Evolutionary conservation across 2,113 vertebrate species (phyloP).

Genomic region (Anoplopoma fimbria): DNA sequence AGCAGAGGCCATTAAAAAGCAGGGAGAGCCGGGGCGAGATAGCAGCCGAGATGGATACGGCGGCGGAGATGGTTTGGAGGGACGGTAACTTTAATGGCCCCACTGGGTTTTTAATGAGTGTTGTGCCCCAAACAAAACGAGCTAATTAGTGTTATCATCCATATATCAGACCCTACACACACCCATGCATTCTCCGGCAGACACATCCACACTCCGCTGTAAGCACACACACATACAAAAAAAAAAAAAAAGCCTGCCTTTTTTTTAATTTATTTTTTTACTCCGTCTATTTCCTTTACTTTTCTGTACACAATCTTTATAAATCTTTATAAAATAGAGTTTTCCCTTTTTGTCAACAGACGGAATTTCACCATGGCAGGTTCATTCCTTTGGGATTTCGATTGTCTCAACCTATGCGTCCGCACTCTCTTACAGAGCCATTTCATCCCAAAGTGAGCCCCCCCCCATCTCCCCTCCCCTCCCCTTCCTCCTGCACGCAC

Average conservation of each 20-base stretch:
- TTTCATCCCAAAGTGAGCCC: constrained; percentile 37
- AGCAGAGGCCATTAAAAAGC: constrained; percentile 83
- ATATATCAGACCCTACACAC: constrained; percentile 85
- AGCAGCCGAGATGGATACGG: constrained; percentile 83
- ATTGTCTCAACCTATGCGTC: constrained; percentile 41
- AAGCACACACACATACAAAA: constrained; percentile 32
- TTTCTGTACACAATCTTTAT: not conserved
- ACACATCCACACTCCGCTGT: constrained; percentile 56
- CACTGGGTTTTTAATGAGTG: constrained; percentile 89
- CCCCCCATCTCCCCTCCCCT: not conserved
- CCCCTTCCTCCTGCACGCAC: constrained; percentile 21
- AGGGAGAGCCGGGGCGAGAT: constrained; percentile 67
- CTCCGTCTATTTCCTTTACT: not conserved
- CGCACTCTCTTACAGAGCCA: constrained; percentile 26
- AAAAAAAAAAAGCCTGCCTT: constrained; percentile 24
- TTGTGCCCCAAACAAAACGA: constrained; percentile 89
- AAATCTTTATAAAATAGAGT: not conserved
- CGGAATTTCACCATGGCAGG: constrained; percentile 1
- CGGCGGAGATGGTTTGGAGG: constrained; percentile 83
- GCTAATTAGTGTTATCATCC: constrained; percentile 89
- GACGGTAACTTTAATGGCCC: constrained; percentile 87
- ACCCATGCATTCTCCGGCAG: constrained; percentile 67
- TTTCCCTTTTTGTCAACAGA: not conserved
- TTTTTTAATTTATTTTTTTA: not conserved
- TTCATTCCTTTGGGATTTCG: constrained; percentile 19